Evolutionary conservation across 2,888 invertebrate genomes (phyloP).

Genomic region (Apamea epomidion): DNA sequence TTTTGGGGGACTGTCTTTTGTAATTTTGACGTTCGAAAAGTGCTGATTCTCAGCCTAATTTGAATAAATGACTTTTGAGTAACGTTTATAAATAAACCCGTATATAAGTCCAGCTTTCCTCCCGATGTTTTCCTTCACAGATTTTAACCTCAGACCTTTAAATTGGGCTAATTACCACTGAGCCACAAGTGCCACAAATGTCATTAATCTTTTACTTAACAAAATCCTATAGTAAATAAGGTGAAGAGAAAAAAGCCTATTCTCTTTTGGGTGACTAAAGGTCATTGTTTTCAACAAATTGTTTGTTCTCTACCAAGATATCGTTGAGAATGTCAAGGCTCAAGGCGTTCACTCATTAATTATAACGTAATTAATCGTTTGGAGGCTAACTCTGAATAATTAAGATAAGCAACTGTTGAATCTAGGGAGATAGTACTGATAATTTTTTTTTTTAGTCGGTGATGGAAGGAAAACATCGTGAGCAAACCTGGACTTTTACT

Average conservation of each 20-base stretch:
- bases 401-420: conserved; percentile 11
- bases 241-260: not conserved
- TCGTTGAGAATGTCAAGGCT: conserved; percentile 25
- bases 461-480: too few relatives aligned
- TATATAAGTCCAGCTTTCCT: not conserved
- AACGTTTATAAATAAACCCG: not conserved
- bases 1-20: too few relatives aligned
- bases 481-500: too few relatives aligned
- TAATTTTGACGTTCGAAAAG: too few relatives aligned
- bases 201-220: not conserved
- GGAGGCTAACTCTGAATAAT: conserved; percentile 15
- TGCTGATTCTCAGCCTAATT: too few relatives aligned
- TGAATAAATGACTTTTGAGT: too few relatives aligned
- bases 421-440: not conserved
- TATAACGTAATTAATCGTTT: conserved; percentile 27
- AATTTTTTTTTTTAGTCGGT: too few relatives aligned
- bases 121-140: not conserved
- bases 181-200: not conserved
- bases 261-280: not conserved
- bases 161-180: not conserved
- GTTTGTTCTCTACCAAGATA: not conserved
- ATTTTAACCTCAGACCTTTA: not conserved
- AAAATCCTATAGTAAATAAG: not conserved
- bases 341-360: conserved; percentile 14
- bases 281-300: conserved; percentile 13